A percentile compares a stretch with the other conserved stretches of the same genome.
Conservation (phyloP, 2,888 invertebrate species). For the Galeruca laticollis region DNA sequence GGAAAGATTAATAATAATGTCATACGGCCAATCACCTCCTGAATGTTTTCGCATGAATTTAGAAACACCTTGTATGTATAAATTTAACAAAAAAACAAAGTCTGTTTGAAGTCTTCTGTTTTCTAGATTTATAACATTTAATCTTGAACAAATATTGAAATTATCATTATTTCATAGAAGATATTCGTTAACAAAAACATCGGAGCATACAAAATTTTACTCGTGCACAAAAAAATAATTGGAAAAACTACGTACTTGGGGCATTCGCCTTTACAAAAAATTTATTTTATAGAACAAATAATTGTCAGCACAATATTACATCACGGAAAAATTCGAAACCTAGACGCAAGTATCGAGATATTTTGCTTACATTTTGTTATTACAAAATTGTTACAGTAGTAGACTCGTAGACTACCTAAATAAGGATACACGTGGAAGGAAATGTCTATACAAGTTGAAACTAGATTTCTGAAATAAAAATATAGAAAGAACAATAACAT, state of each 20-base stretch:
- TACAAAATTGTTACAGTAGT: constrained; percentile 2
- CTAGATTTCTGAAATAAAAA: neutral
- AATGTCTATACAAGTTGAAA: constrained; percentile 1
- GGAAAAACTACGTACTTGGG: too few species aligned
- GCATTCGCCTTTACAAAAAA: neutral
- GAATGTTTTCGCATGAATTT: too few species aligned
- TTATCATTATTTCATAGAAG: neutral
- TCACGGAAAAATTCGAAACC: neutral
- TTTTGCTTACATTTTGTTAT: neutral
- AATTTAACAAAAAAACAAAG: too few species aligned
- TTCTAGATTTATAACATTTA: neutral
- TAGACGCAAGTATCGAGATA: neutral
- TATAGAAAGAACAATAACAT: neutral
- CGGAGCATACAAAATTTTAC: neutral
- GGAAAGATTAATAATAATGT: too few species aligned
- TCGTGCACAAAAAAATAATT: neutral
- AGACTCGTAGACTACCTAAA: constrained; percentile 1
- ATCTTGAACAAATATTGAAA: neutral
- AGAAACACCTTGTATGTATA: too few species aligned
- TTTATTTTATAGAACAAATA: neutral
- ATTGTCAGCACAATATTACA: neutral
- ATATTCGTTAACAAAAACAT: neutral
- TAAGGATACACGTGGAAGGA: neutral
- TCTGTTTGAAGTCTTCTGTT: too few species aligned
- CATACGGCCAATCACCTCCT: too few species aligned